Conservation (phyloP, 2,113 vertebrate genomes). For the Urocolius indicus region DNA sequence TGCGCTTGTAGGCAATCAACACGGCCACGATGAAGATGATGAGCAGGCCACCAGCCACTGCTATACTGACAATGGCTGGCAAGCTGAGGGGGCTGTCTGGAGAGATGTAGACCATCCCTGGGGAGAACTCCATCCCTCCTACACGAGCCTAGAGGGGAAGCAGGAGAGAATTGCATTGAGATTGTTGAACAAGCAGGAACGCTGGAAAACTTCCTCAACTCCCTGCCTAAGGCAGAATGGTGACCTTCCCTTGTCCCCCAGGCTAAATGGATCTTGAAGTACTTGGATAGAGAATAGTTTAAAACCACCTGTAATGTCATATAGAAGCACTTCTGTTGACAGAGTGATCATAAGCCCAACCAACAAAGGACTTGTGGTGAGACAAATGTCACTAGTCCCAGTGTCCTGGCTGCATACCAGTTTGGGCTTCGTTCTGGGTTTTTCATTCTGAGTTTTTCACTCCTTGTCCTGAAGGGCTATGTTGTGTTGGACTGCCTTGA, state of each 20-base stretch:
- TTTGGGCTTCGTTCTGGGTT: not conserved
- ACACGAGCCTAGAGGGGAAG: conserved; percentile 86
- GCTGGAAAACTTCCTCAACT: accelerated
- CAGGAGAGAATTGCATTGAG: accelerated
- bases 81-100: conserved; percentile 96
- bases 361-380: not conserved
- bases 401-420: accelerated
- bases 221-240: not conserved
- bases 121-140: conserved; percentile 95
- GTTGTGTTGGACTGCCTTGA: not conserved
- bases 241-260: not conserved
- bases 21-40: conserved; percentile 96
- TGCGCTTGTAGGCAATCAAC: conserved; percentile 97
- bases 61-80: conserved; percentile 96
- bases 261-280: not conserved
- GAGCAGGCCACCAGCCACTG: conserved; percentile 91
- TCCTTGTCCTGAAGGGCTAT: not conserved
- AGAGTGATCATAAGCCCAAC: not conserved
- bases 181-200: not conserved
- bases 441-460: not conserved
- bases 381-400: not conserved
- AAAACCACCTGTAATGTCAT: not conserved
- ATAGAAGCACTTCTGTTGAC: not conserved
- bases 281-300: not conserved
- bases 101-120: conserved; percentile 95